A percentile compares a stretch with the other conserved stretches of the same genome.
Evolutionary conservation across 2,797 vertebrate genomes (phyloP).

Genomic region (Mormyrus proboscirostris): DNA sequence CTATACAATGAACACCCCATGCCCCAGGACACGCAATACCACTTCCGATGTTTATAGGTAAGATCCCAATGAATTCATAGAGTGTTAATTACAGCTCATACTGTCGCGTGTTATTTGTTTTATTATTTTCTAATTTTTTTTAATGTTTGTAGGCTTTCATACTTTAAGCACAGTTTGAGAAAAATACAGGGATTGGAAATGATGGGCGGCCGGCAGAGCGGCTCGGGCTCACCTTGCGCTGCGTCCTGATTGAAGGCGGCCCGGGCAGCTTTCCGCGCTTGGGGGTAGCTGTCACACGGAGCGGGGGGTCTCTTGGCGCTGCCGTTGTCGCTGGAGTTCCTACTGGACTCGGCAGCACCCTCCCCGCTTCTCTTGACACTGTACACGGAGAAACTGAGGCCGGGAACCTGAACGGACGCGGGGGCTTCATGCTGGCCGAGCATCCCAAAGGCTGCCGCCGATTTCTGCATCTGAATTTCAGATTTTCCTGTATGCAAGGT

Average conservation of each 20-base stretch:
- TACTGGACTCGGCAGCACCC: constrained; percentile 46
- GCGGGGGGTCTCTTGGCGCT: constrained; percentile 43
- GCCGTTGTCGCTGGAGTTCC: constrained; percentile 43
- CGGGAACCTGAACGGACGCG: constrained; percentile 55
- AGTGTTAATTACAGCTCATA: background rate
- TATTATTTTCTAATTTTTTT: background rate
- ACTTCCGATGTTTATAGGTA: background rate
- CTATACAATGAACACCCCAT: background rate
- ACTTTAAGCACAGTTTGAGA: background rate
- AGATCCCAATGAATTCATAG: background rate
- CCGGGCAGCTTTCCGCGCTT: constrained; percentile 48
- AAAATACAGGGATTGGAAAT: background rate
- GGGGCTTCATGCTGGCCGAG: constrained; percentile 63
- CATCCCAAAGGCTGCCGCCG: constrained; percentile 61
- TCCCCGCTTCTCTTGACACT: constrained; percentile 49
- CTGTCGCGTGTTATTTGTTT: background rate
- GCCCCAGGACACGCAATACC: background rate
- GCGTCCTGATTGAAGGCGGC: constrained; percentile 49
- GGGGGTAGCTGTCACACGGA: constrained; percentile 41
- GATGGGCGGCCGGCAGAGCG: background rate
- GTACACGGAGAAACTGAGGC: constrained; percentile 59
- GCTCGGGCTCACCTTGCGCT: constrained; percentile 48
- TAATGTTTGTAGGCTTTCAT: background rate
- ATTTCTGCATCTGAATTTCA: constrained; percentile 57
- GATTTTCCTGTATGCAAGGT: constrained; percentile 42